phyloP scores from a whole-genome alignment of 2,888 invertebrate species.

The Gisinianus flammeolus region DNA sequence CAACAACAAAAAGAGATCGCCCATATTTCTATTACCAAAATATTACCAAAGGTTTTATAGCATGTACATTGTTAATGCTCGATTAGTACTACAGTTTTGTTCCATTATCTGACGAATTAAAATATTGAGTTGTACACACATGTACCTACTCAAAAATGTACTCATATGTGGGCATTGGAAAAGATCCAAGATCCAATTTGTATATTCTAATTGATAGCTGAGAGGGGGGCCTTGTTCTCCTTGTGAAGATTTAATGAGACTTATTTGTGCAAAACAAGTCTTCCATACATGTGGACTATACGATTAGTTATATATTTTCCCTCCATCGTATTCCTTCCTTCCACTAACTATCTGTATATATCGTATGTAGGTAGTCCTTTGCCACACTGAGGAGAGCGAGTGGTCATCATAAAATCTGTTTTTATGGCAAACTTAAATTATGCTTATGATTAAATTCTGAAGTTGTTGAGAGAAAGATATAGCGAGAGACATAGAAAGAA shows the following conservation, averaged over 20 bases:
- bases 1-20: no score
- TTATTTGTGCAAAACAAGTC: conserved; percentile 1
- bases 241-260: conserved; percentile 7
- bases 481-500: conserved; percentile 4
- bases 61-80: no score
- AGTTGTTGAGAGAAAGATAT: background rate
- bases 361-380: no score
- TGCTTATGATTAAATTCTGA: background rate
- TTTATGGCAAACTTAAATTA: background rate
- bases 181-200: conserved; percentile 20
- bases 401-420: conserved; percentile 7
- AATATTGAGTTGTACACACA: no score
- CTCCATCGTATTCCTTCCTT: background rate
- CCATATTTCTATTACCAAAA: no score
- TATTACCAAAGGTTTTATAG: no score
- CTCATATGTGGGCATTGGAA: no score
- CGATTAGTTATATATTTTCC: background rate
- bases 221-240: conserved; percentile 10
- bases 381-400: background rate
- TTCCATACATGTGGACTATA: background rate
- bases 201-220: background rate
- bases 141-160: no score
- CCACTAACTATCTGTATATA: background rate
- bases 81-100: no score
- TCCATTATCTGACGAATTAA: no score